These are phyloP conservation scores for Enteromius mattozi DNA, from an alignment of 2,797 vertebrate species.

Conservation along the genomic window DNA sequence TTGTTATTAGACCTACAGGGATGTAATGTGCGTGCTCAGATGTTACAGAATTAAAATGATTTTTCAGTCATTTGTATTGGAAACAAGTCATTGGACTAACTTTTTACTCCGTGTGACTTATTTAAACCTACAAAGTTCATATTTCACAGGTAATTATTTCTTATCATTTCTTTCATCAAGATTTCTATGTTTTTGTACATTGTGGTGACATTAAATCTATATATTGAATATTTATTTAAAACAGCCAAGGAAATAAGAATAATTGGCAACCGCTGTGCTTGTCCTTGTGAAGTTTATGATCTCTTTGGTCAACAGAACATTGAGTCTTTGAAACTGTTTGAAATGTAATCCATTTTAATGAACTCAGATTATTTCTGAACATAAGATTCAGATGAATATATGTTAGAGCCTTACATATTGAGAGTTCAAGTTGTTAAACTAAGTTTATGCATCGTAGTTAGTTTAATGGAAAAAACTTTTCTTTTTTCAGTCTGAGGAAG, in stretches of 20 bases:
- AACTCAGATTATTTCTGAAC: neutral
- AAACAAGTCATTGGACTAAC: neutral
- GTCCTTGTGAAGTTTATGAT: neutral
- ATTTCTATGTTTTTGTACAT: neutral
- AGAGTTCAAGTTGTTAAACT: neutral
- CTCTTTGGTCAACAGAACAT: neutral
- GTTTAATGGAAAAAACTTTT: neutral
- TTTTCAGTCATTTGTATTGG: neutral
- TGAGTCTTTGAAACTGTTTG: neutral
- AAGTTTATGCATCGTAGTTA: neutral
- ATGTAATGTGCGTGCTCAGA: neutral
- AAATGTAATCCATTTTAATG: neutral
- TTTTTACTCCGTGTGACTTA: neutral
- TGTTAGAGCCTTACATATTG: neutral
- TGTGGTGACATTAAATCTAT: neutral
- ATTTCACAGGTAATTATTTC: neutral
- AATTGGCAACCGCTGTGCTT: neutral
- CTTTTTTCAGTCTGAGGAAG: neutral
- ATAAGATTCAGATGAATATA: neutral
- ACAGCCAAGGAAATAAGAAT: neutral
- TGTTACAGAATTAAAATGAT: neutral
- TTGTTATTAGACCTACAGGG: neutral
- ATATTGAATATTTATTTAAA: neutral
- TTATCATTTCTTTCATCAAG: neutral
- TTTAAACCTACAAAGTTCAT: neutral